Base-by-base conservation (phyloP, 1,140 invertebrate genomes). In the Frieseomelitta varia region DNA sequence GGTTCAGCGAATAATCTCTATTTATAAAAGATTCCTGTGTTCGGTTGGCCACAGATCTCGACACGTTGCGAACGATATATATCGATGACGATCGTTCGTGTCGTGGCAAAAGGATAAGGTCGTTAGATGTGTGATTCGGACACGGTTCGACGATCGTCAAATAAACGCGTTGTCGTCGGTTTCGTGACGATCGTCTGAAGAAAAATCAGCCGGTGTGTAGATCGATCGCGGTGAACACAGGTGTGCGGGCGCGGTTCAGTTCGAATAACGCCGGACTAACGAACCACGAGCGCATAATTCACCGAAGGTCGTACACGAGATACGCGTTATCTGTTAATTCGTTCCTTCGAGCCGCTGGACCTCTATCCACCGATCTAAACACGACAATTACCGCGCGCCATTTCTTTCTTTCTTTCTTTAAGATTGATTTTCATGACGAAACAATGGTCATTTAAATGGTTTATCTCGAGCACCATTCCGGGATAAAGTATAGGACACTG, bases 81-180 rank as follows among this genome's bases (percentile, higher is more conserved):
- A 65, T 27, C 21, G 21, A 8, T 30, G 56, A 39, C 3, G 27
- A 24, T n/a, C 17, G 68, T 74, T 47, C 39, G 39, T 47, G 39
- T 10, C 39, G 39, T 6, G 39, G 39, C 39, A 39, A 90, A 90
- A 90, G 81, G 85, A 65, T 90, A 90, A 90, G 88, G 84, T 88
- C 79, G 34, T 56, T 73, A 63, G 39, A 61, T 79, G 84, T 85
- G 73, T 90, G 88, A 69, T 74, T 85, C 71, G 84, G 30, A 87
- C 58, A 72, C 65, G 61, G 87, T 85, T 17, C 55, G 67, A 68
- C 78, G 79, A 56, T 88, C 74, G 30, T 27, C 19, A 61, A 73
- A 56, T 39, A 27, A 85, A 55, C 63, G 58, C 61, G 55, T 81
- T 51, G 72, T 71, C 55, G 72, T 71, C 1, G 67, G 74, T 53